Evolutionary conservation across 2,113 vertebrate genomes (phyloP).

Genomic region (Heterochromis multidens): DNA sequence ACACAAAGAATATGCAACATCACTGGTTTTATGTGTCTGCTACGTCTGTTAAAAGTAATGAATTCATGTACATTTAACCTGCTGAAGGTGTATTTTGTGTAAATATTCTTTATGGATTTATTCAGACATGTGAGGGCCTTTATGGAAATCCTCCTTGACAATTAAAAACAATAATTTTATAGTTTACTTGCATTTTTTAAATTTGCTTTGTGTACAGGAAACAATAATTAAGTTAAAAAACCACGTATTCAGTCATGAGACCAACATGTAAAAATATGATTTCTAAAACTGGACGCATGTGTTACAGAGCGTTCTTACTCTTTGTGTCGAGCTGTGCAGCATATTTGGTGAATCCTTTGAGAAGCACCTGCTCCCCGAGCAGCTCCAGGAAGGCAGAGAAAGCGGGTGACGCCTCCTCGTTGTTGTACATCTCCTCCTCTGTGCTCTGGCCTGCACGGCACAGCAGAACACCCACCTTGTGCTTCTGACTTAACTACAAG

Average conservation of each 20-base stretch:
- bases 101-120: not conserved
- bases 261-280: not conserved
- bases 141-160: not conserved
- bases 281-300: not conserved
- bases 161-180: not conserved
- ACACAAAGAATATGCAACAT: not conserved
- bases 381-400: constrained; percentile 88
- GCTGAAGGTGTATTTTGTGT: not conserved
- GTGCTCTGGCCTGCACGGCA: constrained; percentile 92
- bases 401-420: constrained; percentile 84
- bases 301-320: constrained; percentile 68
- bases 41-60: not conserved
- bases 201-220: not conserved
- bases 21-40: not conserved
- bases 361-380: constrained; percentile 86
- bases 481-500: constrained; percentile 85
- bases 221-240: not conserved
- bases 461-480: constrained; percentile 93
- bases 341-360: constrained; percentile 86
- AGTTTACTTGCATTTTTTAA: not conserved
- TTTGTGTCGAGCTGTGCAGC: constrained; percentile 94
- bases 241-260: not conserved
- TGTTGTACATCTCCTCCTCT: constrained; percentile 99
- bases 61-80: not conserved
- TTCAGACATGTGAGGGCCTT: not conserved